phyloP scores from a whole-genome alignment of 2,113 vertebrate genomes.

The Chionis minor region DNA sequence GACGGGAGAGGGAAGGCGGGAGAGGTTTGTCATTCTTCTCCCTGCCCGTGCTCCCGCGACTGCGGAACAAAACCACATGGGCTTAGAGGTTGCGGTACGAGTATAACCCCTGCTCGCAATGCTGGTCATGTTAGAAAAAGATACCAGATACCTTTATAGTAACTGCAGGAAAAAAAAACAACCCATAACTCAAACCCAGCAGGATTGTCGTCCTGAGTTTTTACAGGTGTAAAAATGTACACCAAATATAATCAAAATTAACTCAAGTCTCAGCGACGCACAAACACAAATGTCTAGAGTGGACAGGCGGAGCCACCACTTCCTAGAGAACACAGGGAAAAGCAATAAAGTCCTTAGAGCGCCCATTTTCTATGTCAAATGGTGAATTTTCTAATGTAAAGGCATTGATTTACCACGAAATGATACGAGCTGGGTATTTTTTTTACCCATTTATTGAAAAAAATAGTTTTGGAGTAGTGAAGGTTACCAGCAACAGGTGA shows the following conservation, averaged over 20 bases:
- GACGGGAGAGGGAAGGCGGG: conserved; percentile 71
- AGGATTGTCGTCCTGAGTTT: accelerated
- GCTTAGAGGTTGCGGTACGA: accelerated
- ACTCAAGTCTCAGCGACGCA: background rate
- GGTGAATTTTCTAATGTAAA: background rate
- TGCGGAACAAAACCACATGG: background rate
- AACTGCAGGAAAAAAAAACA: background rate
- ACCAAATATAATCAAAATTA: background rate
- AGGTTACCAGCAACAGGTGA: background rate
- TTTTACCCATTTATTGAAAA: background rate
- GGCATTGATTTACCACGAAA: background rate
- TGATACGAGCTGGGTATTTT: accelerated
- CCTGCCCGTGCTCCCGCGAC: conserved; percentile 81
- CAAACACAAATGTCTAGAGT: background rate
- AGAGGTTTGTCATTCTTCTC: conserved; percentile 89
- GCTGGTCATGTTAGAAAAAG: too few species aligned
- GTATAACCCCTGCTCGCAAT: accelerated
- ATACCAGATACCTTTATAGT: accelerated
- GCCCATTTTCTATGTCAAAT: accelerated
- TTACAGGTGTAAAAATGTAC: background rate
- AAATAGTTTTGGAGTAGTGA: background rate
- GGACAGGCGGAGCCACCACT: background rate
- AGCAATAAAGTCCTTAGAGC: background rate
- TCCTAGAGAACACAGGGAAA: background rate
- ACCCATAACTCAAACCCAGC: background rate